Percentiles rank a stretch among this genome's conserved stretches.
These are phyloP conservation scores for Genyomyrus donnyi DNA, from an alignment of 2,113 vertebrate species.

Conservation along the genomic window DNA sequence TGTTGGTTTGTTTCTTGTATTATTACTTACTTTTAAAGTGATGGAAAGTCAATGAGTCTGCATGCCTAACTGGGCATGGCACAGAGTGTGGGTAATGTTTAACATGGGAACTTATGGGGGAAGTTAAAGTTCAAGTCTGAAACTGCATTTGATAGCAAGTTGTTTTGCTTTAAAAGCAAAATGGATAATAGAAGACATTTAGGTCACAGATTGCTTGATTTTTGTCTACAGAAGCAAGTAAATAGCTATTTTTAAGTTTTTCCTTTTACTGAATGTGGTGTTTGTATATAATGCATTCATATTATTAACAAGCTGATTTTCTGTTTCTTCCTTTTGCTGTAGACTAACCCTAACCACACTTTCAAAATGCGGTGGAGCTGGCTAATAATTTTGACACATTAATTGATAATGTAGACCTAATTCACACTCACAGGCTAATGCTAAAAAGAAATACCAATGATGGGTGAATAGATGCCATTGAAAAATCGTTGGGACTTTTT, in stretches of 20 bases:
- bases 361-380: not conserved
- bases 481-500: not conserved
- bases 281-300: not conserved
- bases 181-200: not conserved
- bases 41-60: slow-evolving; percentile 2
- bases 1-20: not conserved
- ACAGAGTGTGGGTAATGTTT: slow-evolving; percentile 7
- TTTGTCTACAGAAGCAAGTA: not conserved
- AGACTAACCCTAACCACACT: not conserved
- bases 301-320: not conserved
- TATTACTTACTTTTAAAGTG: not conserved
- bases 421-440: not conserved
- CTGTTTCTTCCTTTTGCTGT: not conserved
- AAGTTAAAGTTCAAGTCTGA: not conserved
- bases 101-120: not conserved
- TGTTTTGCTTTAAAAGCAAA: not conserved
- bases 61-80: not conserved
- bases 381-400: not conserved
- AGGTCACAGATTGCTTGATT: not conserved
- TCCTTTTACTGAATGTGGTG: not conserved
- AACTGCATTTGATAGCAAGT: not conserved
- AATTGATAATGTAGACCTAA: not conserved
- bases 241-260: not conserved
- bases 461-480: not conserved
- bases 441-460: not conserved